Base-by-base conservation (phyloP, 2,888 invertebrate species). In the Mythimna ferrago region DNA sequence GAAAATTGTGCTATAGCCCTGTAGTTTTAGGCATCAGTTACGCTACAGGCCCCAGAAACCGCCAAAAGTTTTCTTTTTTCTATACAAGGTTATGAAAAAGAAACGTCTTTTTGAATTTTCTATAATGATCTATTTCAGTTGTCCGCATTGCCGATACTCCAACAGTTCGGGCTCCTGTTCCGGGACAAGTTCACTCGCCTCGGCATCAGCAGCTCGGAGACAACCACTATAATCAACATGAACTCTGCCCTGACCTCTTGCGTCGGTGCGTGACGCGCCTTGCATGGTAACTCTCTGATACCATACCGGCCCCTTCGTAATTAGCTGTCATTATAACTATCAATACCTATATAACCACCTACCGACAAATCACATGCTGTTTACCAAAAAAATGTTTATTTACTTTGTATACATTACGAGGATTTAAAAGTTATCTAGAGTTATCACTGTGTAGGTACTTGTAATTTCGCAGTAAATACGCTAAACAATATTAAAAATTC, bases 131-230 rank as follows among this genome's bases (percentile, higher is more conserved):
- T 26, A 41, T 95, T 96, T 21, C 94, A 98, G 98, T 91, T 98
- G 14, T 97, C 97, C 71, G 96, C 97, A 21, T 96, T 98, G 82
- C 97, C 97, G 6, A 94, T 97, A 85, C 93, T 98, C 73, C 98
- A 98, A 92, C 97, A 97, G 88, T 98, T 98, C 86, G 98, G 98
- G 0, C 95, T 98, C 41, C 94, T 98, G 73, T 98, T 98, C 90
- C 97, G 97, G 26, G 97, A 97, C 84, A 97, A 97, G 84, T 97
- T 98, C 83, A 85, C 93, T 6, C 91, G 95, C 5, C 93, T 98
- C 73, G 97, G 97, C 78, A 96, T 98, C 90, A 94, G 95, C 87
- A 97, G 97, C 83, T 97, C 98, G 9, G 96, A 98, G 93, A 97
- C 97, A 48, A 97, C 98, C 44, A 97, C 97, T 66, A 97, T 98